Base-by-base conservation (phyloP, 2,113 vertebrate species). In the Pygoscelis antarcticus region DNA sequence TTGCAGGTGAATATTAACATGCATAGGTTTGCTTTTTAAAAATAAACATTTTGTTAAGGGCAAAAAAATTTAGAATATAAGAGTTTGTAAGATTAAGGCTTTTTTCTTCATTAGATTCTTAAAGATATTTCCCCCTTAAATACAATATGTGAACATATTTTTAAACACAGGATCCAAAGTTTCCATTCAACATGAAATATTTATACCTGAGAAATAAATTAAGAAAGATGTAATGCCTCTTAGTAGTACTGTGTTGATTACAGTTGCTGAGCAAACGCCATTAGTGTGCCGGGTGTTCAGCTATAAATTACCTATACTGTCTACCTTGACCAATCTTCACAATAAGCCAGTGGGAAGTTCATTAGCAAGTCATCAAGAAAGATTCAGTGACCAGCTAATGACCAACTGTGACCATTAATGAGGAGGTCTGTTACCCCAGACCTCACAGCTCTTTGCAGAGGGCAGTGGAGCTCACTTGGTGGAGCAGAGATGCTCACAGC, bases 241-340 rank as follows among this genome's bases (percentile, higher is more conserved):
- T 42, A 83, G 58, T 5, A 92, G 27, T 20, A 68, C 52, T 52
- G 51, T 66, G 62, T 79, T 11, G 8, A 83, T 70, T 88, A 83
- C 38, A 94, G 49, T 54, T 4, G 0, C 64, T 46, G 57, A 74
- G 77, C 13, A 93, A 90, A 93, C 49, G 44, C 55, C 17, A 91
- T 94, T 96, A 87, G 36, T 12, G 4, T 72, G 70, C 30, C 16
- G 76, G 54, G 79, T 93, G 71, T 65, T 94, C 61, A 74, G 71
- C 49, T 97, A 47, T 84, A 95, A 97, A 96, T 95, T 96, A 96
- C 78, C 90, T 80, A 64, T 32, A 68, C 16, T 57, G 49, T 70
- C 82, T 89, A 52, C 77, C 29, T 89, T 46, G 87, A 85, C 40
- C 92, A 96, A 34, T 70, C 60, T 94, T 94, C 77, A 62, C 80